Conservation (phyloP, 2,888 invertebrate species). For the Chrysina gloriosa region DNA sequence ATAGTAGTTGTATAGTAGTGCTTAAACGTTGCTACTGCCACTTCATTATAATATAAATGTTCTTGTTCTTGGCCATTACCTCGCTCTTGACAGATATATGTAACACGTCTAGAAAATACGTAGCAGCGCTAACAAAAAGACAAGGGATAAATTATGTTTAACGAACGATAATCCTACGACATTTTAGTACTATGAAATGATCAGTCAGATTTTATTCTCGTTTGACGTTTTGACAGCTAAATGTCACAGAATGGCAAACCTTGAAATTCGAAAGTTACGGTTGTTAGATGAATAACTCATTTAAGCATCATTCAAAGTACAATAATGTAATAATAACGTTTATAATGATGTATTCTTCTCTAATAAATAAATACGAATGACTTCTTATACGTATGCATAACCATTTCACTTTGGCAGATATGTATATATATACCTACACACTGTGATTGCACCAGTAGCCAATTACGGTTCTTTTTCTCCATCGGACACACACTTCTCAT, state of each 20-base stretch:
- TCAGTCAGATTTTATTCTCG: conserved; percentile 1
- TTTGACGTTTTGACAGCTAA: neutral
- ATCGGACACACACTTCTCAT: too few species aligned
- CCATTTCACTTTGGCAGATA: too few species aligned
- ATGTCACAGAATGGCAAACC: neutral
- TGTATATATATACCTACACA: too few species aligned
- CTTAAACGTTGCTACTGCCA: conserved; percentile 35
- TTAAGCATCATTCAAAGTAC: neutral
- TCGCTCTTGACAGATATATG: conserved; percentile 38
- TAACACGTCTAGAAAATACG: conserved; percentile 27
- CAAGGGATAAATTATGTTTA: conserved; percentile 27
- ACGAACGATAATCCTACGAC: conserved; percentile 26
- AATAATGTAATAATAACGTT: neutral
- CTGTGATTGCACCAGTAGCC: too few species aligned
- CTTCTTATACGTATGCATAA: too few species aligned
- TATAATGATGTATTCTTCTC: neutral
- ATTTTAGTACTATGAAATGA: neutral
- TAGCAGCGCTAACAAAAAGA: conserved; percentile 14
- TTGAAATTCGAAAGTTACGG: neutral
- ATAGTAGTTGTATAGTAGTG: conserved; percentile 31
- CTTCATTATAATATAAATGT: conserved; percentile 41
- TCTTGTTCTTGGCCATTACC: conserved; percentile 37
- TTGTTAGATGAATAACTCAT: neutral
- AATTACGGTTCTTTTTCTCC: too few species aligned
- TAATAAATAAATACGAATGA: too few species aligned